Conservation (phyloP, 30 jellyfish, hydroid and myxozoan genomes). For the Clytia hemisphaerica region DNA sequence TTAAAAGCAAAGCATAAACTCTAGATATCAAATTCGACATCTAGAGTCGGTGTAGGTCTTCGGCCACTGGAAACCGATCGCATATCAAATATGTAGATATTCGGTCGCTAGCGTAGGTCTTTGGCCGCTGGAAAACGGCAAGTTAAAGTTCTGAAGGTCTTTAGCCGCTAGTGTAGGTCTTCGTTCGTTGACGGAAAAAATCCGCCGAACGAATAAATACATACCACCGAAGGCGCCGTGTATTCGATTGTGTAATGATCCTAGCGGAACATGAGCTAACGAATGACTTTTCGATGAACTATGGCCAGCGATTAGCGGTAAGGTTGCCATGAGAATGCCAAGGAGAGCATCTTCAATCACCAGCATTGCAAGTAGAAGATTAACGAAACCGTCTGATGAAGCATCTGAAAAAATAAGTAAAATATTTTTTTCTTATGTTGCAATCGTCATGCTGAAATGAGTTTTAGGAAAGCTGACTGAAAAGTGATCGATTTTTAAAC, state of each 20-base stretch:
- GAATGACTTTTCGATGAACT: constrained; percentile 43
- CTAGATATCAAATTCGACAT: too few relatives aligned
- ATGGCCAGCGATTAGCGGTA: constrained; percentile 92
- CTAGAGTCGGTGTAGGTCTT: too few relatives aligned
- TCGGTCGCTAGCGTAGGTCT: too few relatives aligned
- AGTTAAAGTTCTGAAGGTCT: too few relatives aligned
- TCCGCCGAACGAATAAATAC: neutral
- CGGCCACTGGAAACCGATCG: too few relatives aligned
- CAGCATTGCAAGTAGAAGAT: constrained; percentile 57
- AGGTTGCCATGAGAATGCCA: constrained; percentile 75
- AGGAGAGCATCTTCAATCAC: constrained; percentile 77
- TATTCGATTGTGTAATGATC: constrained; percentile 56
- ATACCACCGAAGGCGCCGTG: constrained; percentile 60
- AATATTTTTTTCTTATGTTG: neutral
- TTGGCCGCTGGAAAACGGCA: too few relatives aligned
- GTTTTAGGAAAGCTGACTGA: too few relatives aligned
- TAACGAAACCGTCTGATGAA: constrained; percentile 48
- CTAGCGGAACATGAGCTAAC: constrained; percentile 51
- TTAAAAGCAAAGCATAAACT: too few relatives aligned
- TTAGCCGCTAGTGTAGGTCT: too few relatives aligned
- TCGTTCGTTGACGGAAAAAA: too few relatives aligned
- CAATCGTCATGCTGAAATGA: neutral
- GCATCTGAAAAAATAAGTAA: constrained; percentile 23
- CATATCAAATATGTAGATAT: too few relatives aligned
- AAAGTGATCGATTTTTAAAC: too few relatives aligned